Evolutionary conservation across 1,140 invertebrate genomes (phyloP).

Genomic region (Trachymyrmex cornetzi): DNA sequence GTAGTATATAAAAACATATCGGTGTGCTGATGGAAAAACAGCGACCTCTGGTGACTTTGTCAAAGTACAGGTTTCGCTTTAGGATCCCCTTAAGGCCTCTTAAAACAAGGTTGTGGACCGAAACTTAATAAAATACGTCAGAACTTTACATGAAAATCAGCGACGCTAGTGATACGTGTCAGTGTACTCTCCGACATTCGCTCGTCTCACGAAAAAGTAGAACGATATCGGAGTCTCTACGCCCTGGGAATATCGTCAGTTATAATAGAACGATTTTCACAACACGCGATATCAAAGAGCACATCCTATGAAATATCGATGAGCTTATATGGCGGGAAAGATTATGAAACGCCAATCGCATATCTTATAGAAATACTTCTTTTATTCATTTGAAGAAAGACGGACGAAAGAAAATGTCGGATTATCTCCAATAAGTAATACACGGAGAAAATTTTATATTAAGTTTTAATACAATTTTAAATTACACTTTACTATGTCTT

Average conservation of each 20-base stretch:
- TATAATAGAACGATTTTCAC: slow-evolving; percentile 10
- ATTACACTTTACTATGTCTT: too few species aligned
- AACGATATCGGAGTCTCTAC: background rate
- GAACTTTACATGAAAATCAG: background rate
- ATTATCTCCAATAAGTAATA: background rate
- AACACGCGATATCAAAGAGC: slow-evolving; percentile 11
- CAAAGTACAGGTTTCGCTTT: too few species aligned
- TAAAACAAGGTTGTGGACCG: too few species aligned
- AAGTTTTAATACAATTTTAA: too few species aligned
- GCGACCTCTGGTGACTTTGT: too few species aligned
- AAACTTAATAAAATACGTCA: background rate
- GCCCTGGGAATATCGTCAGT: slow-evolving; percentile 4
- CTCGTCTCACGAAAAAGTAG: slow-evolving; percentile 2
- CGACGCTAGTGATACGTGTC: slow-evolving; percentile 11
- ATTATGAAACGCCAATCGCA: background rate
- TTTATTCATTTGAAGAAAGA: background rate
- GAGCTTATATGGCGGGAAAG: background rate
- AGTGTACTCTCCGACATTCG: background rate
- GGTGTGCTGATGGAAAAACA: too few species aligned
- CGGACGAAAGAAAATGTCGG: background rate
- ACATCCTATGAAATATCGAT: background rate
- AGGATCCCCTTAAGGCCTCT: too few species aligned
- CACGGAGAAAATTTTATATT: too few species aligned
- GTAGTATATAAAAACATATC: too few species aligned
- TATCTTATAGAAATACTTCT: background rate